Conservation (phyloP, 2,888 invertebrate species). For the Creontiades dilutus region DNA sequence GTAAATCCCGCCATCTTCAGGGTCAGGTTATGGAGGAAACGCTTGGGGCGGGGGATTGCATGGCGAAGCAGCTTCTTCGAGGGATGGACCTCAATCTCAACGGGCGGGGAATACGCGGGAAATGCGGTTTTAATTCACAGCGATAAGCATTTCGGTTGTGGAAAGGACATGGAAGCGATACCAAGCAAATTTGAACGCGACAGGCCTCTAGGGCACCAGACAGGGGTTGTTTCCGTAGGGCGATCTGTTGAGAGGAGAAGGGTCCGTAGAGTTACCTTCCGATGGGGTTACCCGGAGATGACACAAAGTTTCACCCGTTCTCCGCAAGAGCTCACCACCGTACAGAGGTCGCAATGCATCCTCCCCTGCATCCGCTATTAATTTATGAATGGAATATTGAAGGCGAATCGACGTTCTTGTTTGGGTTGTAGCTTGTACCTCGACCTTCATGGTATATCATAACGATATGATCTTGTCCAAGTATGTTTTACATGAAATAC, state of each 20-base stretch:
- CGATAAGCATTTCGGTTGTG: not conserved
- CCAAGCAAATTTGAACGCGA: not conserved
- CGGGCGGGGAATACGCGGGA: not conserved
- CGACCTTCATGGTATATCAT: too few species aligned
- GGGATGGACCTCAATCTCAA: not conserved
- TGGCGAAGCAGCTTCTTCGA: slow-evolving; percentile 59
- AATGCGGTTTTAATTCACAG: not conserved
- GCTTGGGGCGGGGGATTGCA: slow-evolving; percentile 46
- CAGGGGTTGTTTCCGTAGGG: slow-evolving; percentile 34
- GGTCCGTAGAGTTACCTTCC: slow-evolving; percentile 50
- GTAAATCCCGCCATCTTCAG: slow-evolving; percentile 67
- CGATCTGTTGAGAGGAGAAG: slow-evolving; percentile 14
- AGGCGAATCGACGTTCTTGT: not conserved
- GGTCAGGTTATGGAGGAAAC: slow-evolving; percentile 41
- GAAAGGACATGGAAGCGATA: not conserved
- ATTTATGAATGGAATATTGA: not conserved
- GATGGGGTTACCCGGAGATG: slow-evolving; percentile 21
- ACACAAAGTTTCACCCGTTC: not conserved
- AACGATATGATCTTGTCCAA: too few species aligned
- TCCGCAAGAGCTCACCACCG: not conserved
- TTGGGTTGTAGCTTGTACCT: too few species aligned
- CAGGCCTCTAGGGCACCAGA: not conserved
- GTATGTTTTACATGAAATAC: too few species aligned
- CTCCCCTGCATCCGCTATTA: not conserved
- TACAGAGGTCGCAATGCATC: not conserved